These are phyloP conservation scores for Rhagonycha lutea DNA, from an alignment of 2,888 invertebrate genomes.

Conservation along the genomic window DNA sequence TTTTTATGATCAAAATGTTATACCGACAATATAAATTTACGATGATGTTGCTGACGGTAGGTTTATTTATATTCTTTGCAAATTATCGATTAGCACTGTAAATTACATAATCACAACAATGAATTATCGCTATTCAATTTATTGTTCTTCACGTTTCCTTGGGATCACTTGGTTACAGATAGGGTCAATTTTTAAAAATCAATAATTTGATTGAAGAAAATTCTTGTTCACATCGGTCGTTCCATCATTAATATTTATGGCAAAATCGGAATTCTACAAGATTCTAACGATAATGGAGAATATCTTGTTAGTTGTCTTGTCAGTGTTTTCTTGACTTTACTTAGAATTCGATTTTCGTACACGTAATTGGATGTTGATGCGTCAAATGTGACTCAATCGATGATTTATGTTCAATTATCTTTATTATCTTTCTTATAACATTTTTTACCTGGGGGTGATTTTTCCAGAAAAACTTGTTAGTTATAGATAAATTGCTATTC, in stretches of 20 bases:
- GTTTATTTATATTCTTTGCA: neutral
- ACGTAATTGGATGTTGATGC: conserved; percentile 1
- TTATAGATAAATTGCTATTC: neutral
- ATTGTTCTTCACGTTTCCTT: neutral
- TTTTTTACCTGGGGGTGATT: neutral
- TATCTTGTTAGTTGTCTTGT: conserved; percentile 14
- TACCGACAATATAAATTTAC: too few species aligned
- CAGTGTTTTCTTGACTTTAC: neutral
- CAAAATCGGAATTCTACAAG: neutral
- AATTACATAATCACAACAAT: neutral
- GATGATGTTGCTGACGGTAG: neutral
- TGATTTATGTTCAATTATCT: conserved; percentile 1
- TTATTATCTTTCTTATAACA: neutral
- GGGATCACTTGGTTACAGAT: neutral
- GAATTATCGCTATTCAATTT: neutral
- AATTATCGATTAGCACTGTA: neutral
- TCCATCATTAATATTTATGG: neutral
- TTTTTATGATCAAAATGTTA: neutral
- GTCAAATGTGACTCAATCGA: neutral
- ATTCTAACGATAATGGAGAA: neutral
- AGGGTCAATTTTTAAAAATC: neutral
- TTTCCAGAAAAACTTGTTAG: neutral
- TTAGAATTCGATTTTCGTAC: conserved; percentile 9
- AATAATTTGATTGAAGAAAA: neutral
- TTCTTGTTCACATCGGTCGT: neutral